Evolutionary conservation across 1,140 invertebrate species (phyloP).

Genomic region (Rhopalosiphum maidis): DNA sequence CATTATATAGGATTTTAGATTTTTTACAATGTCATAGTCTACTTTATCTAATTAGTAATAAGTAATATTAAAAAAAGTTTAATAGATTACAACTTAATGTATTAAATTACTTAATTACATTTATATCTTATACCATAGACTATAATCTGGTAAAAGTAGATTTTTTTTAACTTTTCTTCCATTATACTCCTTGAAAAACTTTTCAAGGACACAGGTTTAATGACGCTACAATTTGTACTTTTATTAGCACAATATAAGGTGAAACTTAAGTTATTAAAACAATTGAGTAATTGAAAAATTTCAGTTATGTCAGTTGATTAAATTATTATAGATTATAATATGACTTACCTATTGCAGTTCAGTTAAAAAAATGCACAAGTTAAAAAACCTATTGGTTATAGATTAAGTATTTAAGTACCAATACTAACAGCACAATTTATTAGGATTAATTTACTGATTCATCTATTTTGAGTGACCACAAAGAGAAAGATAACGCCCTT

Average conservation of each 20-base stretch:
- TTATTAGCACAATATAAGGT: background rate
- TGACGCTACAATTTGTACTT: background rate
- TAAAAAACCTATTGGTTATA: background rate
- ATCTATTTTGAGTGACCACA: background rate
- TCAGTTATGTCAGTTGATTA: too few species aligned
- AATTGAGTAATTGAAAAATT: background rate
- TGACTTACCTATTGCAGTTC: background rate
- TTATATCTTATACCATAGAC: background rate
- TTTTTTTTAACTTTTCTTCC: background rate
- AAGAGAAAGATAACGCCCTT: conserved; percentile 33
- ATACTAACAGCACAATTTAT: background rate
- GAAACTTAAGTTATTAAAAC: background rate
- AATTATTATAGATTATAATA: background rate
- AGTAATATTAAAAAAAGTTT: background rate
- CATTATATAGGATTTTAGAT: too few species aligned
- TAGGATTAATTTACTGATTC: background rate
- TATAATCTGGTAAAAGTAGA: background rate
- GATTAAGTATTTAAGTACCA: background rate
- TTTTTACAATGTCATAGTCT: too few species aligned
- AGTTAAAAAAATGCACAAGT: background rate
- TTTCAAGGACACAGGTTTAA: background rate
- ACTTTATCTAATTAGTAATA: too few species aligned
- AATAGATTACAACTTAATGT: background rate
- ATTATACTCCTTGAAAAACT: background rate
- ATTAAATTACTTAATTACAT: background rate